These are phyloP conservation scores for Fulmarus glacialis DNA, from an alignment of 2,113 vertebrate genomes.

Conservation along the genomic window DNA sequence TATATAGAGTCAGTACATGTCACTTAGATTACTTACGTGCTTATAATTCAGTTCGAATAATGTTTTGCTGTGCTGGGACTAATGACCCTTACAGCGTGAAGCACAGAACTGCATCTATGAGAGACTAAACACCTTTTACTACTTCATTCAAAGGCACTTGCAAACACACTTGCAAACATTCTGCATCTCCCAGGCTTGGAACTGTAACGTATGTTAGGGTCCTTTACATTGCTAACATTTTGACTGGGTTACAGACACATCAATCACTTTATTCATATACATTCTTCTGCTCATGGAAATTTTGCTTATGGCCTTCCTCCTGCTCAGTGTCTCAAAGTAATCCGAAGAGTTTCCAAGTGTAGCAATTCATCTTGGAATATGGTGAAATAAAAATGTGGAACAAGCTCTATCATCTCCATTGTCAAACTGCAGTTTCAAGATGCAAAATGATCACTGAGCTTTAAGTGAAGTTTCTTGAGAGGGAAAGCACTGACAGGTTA, in stretches of 20 bases:
- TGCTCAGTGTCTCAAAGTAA: neutral
- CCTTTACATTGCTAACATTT: neutral
- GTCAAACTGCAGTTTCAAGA: neutral
- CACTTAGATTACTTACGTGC: neutral
- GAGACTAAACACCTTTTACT: neutral
- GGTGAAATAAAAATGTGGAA: neutral
- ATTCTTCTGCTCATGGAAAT: neutral
- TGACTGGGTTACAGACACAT: neutral
- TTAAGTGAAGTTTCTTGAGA: neutral
- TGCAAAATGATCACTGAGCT: neutral
- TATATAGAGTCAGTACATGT: neutral
- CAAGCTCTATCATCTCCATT: neutral
- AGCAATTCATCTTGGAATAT: neutral
- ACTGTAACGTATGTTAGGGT: neutral
- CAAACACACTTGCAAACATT: neutral
- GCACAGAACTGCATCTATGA: neutral
- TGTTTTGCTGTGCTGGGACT: neutral
- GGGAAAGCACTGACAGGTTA: neutral
- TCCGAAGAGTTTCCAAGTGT: neutral
- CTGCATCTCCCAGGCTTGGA: neutral
- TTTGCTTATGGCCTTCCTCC: neutral
- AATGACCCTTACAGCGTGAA: neutral
- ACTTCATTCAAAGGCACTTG: neutral
- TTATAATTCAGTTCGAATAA: conserved; percentile 1
- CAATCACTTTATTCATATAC: neutral